Evolutionary conservation across 2,888 invertebrate genomes (phyloP).

Genomic region (Philereme vetulata): DNA sequence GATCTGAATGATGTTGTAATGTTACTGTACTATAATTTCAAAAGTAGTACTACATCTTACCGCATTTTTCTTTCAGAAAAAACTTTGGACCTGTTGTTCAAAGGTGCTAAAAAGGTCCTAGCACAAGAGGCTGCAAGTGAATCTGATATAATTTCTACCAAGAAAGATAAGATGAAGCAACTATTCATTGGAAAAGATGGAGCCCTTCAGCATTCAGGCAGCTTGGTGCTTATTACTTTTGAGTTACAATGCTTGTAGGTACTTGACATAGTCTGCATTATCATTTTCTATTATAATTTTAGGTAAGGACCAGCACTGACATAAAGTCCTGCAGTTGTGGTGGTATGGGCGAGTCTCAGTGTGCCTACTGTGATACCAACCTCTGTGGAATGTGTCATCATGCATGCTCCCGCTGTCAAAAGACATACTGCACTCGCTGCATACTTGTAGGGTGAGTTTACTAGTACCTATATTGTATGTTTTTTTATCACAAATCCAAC

Average conservation of each 20-base stretch:
- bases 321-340: slow-evolving; percentile 52
- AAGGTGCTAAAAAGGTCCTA: slow-evolving; percentile 63
- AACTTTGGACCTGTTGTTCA: slow-evolving; percentile 65
- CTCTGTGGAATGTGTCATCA: slow-evolving; percentile 59
- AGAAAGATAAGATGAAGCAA: slow-evolving; percentile 68
- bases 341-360: slow-evolving; percentile 42
- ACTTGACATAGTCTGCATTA: too few relatives aligned
- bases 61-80: slow-evolving; percentile 55
- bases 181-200: slow-evolving; percentile 70
- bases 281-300: slow-evolving; percentile 3
- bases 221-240: slow-evolving; percentile 45
- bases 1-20: too few relatives aligned
- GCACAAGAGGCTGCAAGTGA: slow-evolving; percentile 33
- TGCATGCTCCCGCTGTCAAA: slow-evolving; percentile 53
- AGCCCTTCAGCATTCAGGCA: slow-evolving; percentile 56
- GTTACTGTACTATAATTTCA: neutral
- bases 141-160: slow-evolving; percentile 35
- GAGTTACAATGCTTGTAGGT: too few relatives aligned
- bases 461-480: neutral
- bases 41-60: neutral
- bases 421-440: slow-evolving; percentile 58
- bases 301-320: slow-evolving; percentile 40
- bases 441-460: slow-evolving; percentile 56
- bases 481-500: neutral
- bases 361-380: slow-evolving; percentile 64